Evolutionary conservation across 2,113 vertebrate species (phyloP).

Genomic region (Malaclemys terrapin): DNA sequence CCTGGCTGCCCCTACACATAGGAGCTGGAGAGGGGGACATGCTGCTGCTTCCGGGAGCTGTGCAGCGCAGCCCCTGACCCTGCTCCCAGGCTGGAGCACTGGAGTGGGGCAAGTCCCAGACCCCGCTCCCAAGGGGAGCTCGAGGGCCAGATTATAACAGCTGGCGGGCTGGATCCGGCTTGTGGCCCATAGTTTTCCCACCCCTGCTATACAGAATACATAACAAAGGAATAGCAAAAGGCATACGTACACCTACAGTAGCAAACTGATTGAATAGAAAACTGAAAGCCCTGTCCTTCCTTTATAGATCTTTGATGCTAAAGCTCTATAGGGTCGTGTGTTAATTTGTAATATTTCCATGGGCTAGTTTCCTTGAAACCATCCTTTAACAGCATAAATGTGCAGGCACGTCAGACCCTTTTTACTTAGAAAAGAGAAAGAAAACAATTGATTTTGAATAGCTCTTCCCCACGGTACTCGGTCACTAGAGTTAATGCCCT

Average conservation of each 20-base stretch:
- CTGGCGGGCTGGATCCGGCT: no score
- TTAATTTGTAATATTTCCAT: neutral
- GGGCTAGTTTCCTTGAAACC: neutral
- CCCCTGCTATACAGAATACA: neutral
- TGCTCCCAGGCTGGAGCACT: no score
- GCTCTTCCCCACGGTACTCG: neutral
- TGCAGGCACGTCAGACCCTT: neutral
- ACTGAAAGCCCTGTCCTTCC: neutral
- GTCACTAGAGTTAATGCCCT: slow-evolving; percentile 41
- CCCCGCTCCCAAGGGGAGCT: no score
- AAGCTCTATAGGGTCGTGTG: neutral
- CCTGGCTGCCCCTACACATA: no score
- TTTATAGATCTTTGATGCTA: neutral
- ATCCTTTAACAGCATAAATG: neutral
- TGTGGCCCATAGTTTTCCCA: no score
- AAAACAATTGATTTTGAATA: slow-evolving; percentile 10
- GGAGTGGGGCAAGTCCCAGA: no score
- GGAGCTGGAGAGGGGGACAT: no score
- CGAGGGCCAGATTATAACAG: no score
- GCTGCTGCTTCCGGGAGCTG: no score
- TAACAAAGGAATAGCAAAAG: neutral
- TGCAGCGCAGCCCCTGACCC: no score
- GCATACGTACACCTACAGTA: neutral
- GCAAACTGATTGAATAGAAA: neutral
- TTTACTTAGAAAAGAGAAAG: slow-evolving; percentile 33